phyloP scores from a whole-genome alignment of 2,888 invertebrate species.

The Dryocosmus kuriphilus region DNA sequence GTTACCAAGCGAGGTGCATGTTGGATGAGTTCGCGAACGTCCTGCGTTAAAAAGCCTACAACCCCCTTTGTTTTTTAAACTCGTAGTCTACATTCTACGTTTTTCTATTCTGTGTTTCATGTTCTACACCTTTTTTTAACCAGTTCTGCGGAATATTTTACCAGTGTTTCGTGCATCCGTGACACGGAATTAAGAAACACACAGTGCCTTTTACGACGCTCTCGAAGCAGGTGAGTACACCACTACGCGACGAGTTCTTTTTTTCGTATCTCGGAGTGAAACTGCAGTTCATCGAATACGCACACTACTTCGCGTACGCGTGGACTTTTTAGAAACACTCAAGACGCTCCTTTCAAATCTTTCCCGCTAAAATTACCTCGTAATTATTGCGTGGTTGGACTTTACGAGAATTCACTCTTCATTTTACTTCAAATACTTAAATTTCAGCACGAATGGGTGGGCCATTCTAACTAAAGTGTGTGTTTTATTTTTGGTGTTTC shows the following conservation, averaged over 20 bases:
- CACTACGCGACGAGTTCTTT: conserved; percentile 38
- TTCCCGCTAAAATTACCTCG: background rate
- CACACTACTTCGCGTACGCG: background rate
- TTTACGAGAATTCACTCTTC: too few species aligned
- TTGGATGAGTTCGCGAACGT: conserved; percentile 71
- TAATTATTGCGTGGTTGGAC: too few species aligned
- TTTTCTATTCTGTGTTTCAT: conserved; percentile 29
- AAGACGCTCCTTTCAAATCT: conserved; percentile 36
- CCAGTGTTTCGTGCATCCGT: conserved; percentile 31
- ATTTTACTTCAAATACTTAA: too few species aligned
- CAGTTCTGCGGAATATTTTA: conserved; percentile 21
- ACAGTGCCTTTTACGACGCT: conserved; percentile 52
- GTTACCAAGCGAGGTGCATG: conserved; percentile 73
- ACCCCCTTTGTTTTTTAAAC: conserved; percentile 30
- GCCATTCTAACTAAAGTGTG: too few species aligned
- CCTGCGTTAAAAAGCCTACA: conserved; percentile 59
- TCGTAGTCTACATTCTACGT: conserved; percentile 30
- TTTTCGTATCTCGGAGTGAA: conserved; percentile 1
- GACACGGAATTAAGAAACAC: conserved; percentile 43
- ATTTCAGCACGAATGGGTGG: too few species aligned
- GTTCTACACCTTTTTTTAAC: background rate
- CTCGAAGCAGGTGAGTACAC: conserved; percentile 45
- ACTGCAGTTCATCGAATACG: background rate
- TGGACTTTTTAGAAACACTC: conserved; percentile 29
- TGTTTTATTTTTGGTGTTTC: background rate